Percentiles rank a stretch among this genome's conserved stretches.
These are phyloP conservation scores for Latrodectus geometricus DNA, from an alignment of 1,140 invertebrate genomes.

Conservation along the genomic window DNA sequence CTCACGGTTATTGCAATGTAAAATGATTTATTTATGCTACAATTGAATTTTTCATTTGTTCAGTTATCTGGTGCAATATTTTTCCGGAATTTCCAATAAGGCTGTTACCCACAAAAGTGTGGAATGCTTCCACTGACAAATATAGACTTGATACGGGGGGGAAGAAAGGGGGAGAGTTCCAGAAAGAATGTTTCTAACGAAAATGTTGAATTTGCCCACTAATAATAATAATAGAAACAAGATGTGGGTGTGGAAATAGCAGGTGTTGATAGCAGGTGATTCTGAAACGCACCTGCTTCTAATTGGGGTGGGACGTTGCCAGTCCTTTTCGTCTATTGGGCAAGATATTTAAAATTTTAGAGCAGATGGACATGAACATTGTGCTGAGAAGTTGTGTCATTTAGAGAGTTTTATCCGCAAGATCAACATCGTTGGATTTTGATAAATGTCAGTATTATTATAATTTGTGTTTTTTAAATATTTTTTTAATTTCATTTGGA, in stretches of 20 bases:
- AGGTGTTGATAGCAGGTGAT: conserved; percentile 24
- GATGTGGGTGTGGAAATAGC: conserved; percentile 34
- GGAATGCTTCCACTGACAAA: conserved; percentile 37
- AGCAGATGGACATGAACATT: conserved; percentile 20
- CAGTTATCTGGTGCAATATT: conserved; percentile 30
- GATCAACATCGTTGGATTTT: conserved; percentile 18
- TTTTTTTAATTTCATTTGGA: conserved; percentile 19
- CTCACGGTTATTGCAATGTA: conserved; percentile 41
- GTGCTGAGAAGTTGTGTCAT: conserved; percentile 12
- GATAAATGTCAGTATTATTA: conserved; percentile 22
- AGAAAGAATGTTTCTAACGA: conserved; percentile 42
- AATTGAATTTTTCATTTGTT: conserved; percentile 41
- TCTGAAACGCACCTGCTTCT: conserved; percentile 19
- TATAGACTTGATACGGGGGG: conserved; percentile 36
- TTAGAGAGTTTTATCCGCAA: conserved; percentile 18
- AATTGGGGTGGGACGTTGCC: conserved; percentile 3
- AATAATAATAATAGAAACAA: conserved; percentile 43
- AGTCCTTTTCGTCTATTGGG: conserved; percentile 19
- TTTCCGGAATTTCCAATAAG: conserved; percentile 39
- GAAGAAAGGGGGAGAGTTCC: conserved; percentile 37
- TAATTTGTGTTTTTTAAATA: too few relatives aligned
- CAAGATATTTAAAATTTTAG: conserved; percentile 22
- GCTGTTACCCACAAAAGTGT: conserved; percentile 41
- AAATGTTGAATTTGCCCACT: conserved; percentile 39
- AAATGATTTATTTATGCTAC: conserved; percentile 41